Conservation (phyloP, 2,113 vertebrate genomes). For the Bubo blakistoni region DNA sequence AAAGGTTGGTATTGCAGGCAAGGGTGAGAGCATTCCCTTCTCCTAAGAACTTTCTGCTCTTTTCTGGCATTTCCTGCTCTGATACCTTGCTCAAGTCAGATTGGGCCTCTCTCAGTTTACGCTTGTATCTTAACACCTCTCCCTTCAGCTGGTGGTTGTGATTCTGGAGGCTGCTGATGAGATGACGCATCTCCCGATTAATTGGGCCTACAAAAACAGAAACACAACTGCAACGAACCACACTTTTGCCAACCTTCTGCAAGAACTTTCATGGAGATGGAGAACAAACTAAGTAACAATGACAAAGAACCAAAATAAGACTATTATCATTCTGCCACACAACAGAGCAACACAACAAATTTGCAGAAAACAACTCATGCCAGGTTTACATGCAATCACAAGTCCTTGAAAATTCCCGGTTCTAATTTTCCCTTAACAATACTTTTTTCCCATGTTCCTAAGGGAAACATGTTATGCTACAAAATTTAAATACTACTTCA, state of each 20-base stretch:
- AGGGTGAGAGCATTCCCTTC: background rate
- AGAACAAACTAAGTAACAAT: background rate
- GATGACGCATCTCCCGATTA: constrained; percentile 95
- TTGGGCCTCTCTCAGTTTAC: constrained; percentile 89
- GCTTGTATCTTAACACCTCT: constrained; percentile 91
- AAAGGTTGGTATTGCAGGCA: background rate
- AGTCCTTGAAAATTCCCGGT: background rate
- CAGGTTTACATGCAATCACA: background rate
- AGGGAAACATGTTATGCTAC: rapidly evolving
- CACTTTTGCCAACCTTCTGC: background rate
- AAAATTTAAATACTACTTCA: background rate
- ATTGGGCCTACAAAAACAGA: constrained; percentile 83
- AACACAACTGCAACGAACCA: background rate
- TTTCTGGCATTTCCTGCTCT: background rate
- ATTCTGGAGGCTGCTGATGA: constrained; percentile 96
- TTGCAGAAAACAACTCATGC: background rate
- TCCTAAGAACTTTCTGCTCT: background rate
- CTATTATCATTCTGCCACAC: background rate
- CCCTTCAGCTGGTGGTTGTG: constrained; percentile 98
- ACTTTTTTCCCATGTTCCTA: background rate
- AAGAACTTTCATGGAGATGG: background rate
- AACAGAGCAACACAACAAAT: background rate
- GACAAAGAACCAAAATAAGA: background rate
- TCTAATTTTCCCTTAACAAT: background rate
- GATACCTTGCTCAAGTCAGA: constrained; percentile 89